A percentile compares a stretch with the other conserved stretches of the same genome.
phyloP scores from a whole-genome alignment of 2,113 vertebrate genomes.

The Raja brachyura region DNA sequence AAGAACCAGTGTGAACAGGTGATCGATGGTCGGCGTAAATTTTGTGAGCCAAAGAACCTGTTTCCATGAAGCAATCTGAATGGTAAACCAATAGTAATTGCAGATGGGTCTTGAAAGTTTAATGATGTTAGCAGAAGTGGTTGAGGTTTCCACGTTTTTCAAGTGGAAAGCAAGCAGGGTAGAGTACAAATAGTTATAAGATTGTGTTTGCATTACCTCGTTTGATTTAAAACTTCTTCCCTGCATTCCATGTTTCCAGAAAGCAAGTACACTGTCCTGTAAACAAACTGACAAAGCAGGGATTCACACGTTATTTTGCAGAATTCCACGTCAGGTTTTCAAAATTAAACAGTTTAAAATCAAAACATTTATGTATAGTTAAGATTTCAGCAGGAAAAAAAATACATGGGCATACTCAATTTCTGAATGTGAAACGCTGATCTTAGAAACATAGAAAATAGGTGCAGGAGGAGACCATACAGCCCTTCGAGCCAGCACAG shows the following conservation, averaged over 20 bases:
- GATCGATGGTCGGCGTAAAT: too few species aligned
- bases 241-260: constrained; percentile 98
- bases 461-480: too few species aligned
- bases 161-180: neutral
- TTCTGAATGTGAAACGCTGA: neutral
- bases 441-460: too few species aligned
- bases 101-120: neutral
- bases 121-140: neutral
- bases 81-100: neutral
- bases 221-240: constrained; percentile 94
- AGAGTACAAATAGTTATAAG: neutral
- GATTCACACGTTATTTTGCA: constrained; percentile 39
- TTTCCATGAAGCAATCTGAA: neutral
- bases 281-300: constrained; percentile 72
- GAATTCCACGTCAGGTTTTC: neutral
- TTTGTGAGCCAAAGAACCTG: too few species aligned
- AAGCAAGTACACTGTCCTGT: constrained; percentile 92
- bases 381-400: neutral
- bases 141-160: neutral
- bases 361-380: neutral
- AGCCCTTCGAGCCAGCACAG: too few species aligned
- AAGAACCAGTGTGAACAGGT: too few species aligned
- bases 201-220: constrained; percentile 63
- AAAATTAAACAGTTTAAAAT: neutral
- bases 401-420: too few species aligned